phyloP scores from a whole-genome alignment of 2,888 invertebrate species.

The Dryobotodes eremita region DNA sequence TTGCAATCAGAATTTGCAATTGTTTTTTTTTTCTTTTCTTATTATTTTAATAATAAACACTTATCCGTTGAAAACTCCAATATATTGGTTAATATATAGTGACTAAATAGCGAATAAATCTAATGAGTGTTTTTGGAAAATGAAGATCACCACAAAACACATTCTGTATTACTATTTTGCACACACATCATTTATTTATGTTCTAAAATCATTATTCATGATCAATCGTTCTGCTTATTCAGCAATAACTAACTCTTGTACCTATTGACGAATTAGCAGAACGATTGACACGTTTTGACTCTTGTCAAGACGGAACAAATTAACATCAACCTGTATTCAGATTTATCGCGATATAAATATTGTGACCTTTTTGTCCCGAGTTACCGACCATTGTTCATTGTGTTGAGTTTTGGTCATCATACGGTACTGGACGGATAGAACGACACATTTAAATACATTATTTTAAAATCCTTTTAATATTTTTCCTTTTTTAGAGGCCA shows the following conservation, averaged over 20 bases:
- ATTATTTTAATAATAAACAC: background rate
- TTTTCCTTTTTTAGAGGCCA: background rate
- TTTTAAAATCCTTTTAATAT: background rate
- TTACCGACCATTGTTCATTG: conserved; percentile 87
- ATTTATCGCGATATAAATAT: conserved; percentile 85
- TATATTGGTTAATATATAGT: background rate
- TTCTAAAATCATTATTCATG: background rate
- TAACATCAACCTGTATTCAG: conserved; percentile 75
- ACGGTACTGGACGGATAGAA: conserved; percentile 73
- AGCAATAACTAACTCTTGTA: no score
- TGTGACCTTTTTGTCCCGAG: conserved; percentile 86
- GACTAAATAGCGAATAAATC: background rate
- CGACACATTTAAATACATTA: conserved; percentile 50
- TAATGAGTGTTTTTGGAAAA: background rate
- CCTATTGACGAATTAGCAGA: no score
- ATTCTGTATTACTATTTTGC: background rate
- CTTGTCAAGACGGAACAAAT: background rate
- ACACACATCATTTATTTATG: background rate
- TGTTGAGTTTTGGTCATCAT: conserved; percentile 86
- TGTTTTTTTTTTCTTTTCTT: no score
- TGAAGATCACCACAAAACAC: background rate
- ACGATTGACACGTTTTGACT: no score
- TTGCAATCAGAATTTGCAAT: background rate
- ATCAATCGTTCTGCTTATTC: background rate
- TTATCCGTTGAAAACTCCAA: background rate